A percentile compares a stretch with the other conserved stretches of the same genome.
Conservation (phyloP, 37 sponge, comb jelly and placozoan species). For the Dysidea cf. avara region DNA sequence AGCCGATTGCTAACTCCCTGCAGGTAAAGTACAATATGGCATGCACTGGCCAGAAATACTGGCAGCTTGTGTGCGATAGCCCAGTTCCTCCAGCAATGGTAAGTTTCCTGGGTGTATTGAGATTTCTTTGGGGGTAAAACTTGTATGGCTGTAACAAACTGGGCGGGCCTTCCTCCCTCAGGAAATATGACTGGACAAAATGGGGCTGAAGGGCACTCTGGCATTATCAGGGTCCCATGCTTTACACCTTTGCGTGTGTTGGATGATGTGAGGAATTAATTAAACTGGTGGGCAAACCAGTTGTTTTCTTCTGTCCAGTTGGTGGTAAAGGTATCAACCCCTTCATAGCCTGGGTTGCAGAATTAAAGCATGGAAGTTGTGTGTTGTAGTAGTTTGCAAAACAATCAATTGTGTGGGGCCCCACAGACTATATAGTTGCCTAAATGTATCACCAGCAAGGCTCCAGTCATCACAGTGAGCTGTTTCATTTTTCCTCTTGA, state of each 20-base stretch:
- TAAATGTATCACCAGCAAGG: slow-evolving; percentile 4
- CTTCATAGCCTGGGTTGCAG: slow-evolving; percentile 19
- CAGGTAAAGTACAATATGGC: no score
- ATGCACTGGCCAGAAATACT: no score
- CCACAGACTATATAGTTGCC: slow-evolving; percentile 5
- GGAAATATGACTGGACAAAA: slow-evolving; percentile 28
- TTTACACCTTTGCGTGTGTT: background rate
- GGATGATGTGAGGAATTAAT: background rate
- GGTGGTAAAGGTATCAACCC: slow-evolving; percentile 40
- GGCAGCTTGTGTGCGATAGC: no score
- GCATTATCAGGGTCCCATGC: slow-evolving; percentile 30
- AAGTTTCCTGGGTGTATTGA: no score
- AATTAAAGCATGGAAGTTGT: slow-evolving; percentile 2
- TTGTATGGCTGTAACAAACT: no score
- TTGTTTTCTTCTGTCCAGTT: slow-evolving; percentile 26
- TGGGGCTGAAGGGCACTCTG: slow-evolving; percentile 32
- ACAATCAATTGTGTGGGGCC: slow-evolving; percentile 37
- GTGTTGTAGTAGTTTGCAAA: slow-evolving; percentile 14
- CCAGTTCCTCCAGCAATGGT: no score
- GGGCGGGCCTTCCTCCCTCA: slow-evolving; percentile 2
- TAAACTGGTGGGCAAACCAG: slow-evolving; percentile 37
- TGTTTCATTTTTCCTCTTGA: slow-evolving; percentile 26
- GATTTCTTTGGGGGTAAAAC: background rate
- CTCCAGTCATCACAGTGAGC: slow-evolving; percentile 42
- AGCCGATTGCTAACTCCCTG: no score